Evolutionary conservation across 2,797 vertebrate genomes (phyloP).

Genomic region (Ptychobarbus kaznakovi): DNA sequence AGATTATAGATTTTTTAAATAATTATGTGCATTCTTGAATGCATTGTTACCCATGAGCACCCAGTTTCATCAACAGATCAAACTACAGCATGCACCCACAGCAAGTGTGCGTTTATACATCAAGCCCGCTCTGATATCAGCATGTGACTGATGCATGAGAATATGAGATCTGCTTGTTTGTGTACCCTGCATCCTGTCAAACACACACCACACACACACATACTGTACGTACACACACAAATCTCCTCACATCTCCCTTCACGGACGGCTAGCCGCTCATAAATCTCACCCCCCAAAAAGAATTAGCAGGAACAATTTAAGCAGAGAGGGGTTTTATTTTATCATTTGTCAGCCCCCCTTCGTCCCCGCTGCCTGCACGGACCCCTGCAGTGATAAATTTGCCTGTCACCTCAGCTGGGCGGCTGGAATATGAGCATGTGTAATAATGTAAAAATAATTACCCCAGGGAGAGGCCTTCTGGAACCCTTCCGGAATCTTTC

Average conservation of each 20-base stretch:
- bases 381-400: slow-evolving; percentile 84
- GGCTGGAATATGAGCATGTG: slow-evolving; percentile 84
- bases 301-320: slow-evolving; percentile 89
- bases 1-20: background rate
- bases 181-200: slow-evolving; percentile 61
- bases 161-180: slow-evolving; percentile 72
- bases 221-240: slow-evolving; percentile 48
- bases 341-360: slow-evolving; percentile 81
- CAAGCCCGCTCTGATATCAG: slow-evolving; percentile 59
- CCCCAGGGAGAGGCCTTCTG: slow-evolving; percentile 76
- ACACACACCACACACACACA: slow-evolving; percentile 60
- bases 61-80: slow-evolving; percentile 24
- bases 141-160: slow-evolving; percentile 69
- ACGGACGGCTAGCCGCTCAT: slow-evolving; percentile 80
- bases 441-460: slow-evolving; percentile 91
- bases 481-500: slow-evolving; percentile 60
- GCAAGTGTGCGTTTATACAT: slow-evolving; percentile 45
- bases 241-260: slow-evolving; percentile 66
- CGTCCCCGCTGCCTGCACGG: slow-evolving; percentile 69
- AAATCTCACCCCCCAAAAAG: slow-evolving; percentile 79
- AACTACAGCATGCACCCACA: background rate
- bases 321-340: slow-evolving; percentile 85
- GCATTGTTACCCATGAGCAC: background rate
- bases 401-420: slow-evolving; percentile 82
- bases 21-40: background rate